Conservation (phyloP, 2,113 vertebrate genomes). For the Chamaetylas fuelleborni region DNA sequence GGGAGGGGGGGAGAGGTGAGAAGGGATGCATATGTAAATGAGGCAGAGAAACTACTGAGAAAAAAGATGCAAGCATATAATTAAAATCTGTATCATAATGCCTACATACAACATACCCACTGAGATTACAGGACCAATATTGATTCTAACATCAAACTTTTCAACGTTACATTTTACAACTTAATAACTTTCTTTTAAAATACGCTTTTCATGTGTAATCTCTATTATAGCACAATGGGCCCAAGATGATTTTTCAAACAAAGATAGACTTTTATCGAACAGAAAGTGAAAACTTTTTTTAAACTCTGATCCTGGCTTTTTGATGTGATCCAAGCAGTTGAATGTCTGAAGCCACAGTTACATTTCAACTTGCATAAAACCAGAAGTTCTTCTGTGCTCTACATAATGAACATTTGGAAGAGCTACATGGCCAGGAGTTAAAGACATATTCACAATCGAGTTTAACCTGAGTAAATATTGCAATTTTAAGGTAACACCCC, state of each 20-base stretch:
- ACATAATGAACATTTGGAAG: neutral
- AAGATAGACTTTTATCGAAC: neutral
- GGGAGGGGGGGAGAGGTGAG: neutral
- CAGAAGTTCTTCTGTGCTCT: neutral
- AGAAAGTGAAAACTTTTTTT: neutral
- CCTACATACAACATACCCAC: neutral
- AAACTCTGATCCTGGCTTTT: neutral
- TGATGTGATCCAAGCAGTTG: neutral
- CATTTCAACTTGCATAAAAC: neutral
- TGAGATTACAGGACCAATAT: neutral
- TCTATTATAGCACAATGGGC: neutral
- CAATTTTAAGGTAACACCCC: neutral
- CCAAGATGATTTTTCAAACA: neutral
- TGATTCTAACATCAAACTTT: neutral
- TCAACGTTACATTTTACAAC: neutral
- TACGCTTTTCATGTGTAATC: neutral
- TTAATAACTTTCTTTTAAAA: neutral
- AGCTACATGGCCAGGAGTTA: neutral
- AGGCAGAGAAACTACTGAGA: slow-evolving; percentile 12
- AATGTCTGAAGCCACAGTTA: neutral
- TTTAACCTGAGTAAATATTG: neutral
- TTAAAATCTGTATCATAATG: slow-evolving; percentile 33
- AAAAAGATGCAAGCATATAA: neutral
- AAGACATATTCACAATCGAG: neutral
- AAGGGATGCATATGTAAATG: neutral